Evolutionary conservation across 1,140 invertebrate genomes (phyloP).

Genomic region (Megalopta genalis): DNA sequence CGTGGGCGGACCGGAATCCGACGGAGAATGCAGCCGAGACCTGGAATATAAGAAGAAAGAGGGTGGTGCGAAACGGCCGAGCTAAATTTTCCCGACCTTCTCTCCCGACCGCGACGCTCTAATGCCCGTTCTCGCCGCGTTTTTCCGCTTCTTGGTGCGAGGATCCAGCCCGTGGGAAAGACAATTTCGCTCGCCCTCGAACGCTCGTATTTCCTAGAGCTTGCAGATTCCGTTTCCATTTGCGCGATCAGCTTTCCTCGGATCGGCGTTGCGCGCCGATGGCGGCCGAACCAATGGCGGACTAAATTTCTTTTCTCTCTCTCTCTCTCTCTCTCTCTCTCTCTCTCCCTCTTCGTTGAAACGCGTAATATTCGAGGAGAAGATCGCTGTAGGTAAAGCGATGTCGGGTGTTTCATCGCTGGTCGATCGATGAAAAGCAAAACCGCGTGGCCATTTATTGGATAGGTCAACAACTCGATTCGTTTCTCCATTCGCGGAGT

Average conservation of each 20-base stretch:
- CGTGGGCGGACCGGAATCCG: neutral
- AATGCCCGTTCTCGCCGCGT: too few species aligned
- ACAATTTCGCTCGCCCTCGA: neutral
- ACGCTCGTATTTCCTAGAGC: neutral
- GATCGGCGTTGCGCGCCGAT: neutral
- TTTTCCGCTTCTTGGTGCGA: too few species aligned
- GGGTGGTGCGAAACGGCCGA: neutral
- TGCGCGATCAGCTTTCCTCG: neutral
- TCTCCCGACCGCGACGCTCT: neutral
- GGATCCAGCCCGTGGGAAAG: neutral
- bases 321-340: too few species aligned
- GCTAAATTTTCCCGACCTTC: constrained; percentile 1
- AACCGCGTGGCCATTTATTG: too few species aligned
- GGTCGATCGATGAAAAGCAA: too few species aligned
- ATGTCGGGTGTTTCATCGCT: neutral
- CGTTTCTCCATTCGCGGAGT: too few species aligned
- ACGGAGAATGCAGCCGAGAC: neutral
- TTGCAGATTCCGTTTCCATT: neutral
- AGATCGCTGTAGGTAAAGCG: neutral
- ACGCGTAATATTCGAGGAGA: neutral
- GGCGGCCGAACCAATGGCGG: too few species aligned
- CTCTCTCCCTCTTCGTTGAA: too few species aligned
- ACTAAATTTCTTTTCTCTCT: too few species aligned
- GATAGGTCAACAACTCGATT: too few species aligned
- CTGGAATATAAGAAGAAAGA: neutral